These are phyloP conservation scores for Meiosimyza platycephala DNA, from an alignment of 2,888 invertebrate species.

Conservation along the genomic window DNA sequence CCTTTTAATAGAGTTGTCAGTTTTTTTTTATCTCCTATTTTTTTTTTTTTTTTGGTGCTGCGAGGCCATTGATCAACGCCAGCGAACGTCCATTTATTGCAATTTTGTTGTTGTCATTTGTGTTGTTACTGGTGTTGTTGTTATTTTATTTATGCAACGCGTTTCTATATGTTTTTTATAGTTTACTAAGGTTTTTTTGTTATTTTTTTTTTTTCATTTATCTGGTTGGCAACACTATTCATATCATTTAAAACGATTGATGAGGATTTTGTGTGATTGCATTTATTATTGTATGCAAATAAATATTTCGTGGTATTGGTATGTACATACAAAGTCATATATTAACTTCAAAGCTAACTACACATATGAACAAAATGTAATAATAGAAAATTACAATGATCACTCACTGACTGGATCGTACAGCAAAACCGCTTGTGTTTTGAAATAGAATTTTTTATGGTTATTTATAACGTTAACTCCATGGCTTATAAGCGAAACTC, in stretches of 20 bases:
- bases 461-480: too few species aligned
- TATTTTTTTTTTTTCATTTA: neutral
- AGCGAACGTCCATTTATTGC: conserved; percentile 30
- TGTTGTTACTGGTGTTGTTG: conserved; percentile 10
- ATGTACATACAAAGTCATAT: too few species aligned
- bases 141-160: neutral
- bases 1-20: conserved; percentile 9
- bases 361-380: too few species aligned
- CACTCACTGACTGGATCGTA: too few species aligned
- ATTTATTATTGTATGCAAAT: neutral
- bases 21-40: conserved; percentile 3
- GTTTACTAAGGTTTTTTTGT: conserved; percentile 4
- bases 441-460: too few species aligned
- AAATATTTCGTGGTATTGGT: neutral
- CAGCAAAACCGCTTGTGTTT: too few species aligned
- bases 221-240: conserved; percentile 3
- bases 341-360: too few species aligned
- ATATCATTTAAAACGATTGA: conserved; percentile 16
- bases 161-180: neutral
- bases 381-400: too few species aligned
- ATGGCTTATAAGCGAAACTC: too few species aligned
- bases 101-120: conserved; percentile 13
- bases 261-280: conserved; percentile 10
- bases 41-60: conserved; percentile 4
- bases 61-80: conserved; percentile 26